Conservation (phyloP, 2,113 vertebrate species). For the Thryonomys swinderianus region DNA sequence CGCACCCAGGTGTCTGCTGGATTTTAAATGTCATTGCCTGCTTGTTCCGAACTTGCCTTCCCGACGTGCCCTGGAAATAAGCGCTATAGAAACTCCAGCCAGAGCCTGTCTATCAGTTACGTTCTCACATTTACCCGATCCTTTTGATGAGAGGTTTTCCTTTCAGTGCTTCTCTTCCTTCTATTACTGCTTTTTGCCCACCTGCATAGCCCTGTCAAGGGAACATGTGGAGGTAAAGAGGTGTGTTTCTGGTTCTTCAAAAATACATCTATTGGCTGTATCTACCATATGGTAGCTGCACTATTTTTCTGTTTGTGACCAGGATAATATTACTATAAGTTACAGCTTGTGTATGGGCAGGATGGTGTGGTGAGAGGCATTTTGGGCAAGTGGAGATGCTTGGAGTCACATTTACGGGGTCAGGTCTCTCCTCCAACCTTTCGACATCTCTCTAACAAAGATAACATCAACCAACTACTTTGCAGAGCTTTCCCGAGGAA, state of each 20-base stretch:
- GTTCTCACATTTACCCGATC: background rate
- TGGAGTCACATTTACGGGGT: background rate
- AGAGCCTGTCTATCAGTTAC: background rate
- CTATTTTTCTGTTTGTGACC: background rate
- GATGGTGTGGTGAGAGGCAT: background rate
- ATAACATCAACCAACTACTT: background rate
- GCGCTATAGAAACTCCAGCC: background rate
- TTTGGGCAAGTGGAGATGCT: background rate
- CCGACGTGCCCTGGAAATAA: background rate
- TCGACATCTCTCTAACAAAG: background rate
- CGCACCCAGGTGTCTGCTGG: background rate
- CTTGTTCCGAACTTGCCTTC: background rate
- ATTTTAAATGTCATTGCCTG: background rate
- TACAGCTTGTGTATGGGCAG: background rate
- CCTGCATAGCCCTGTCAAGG: background rate
- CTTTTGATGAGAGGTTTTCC: background rate
- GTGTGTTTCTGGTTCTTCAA: background rate
- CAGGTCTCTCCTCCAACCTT: background rate
- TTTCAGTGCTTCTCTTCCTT: background rate
- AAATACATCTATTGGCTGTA: background rate
- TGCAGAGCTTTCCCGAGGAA: background rate
- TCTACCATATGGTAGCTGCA: background rate
- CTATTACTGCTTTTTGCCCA: background rate
- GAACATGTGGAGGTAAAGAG: background rate
- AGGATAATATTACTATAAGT: background rate